Evolutionary conservation across 1,140 invertebrate genomes (phyloP).

Genomic region (Lepidurus arcticus): DNA sequence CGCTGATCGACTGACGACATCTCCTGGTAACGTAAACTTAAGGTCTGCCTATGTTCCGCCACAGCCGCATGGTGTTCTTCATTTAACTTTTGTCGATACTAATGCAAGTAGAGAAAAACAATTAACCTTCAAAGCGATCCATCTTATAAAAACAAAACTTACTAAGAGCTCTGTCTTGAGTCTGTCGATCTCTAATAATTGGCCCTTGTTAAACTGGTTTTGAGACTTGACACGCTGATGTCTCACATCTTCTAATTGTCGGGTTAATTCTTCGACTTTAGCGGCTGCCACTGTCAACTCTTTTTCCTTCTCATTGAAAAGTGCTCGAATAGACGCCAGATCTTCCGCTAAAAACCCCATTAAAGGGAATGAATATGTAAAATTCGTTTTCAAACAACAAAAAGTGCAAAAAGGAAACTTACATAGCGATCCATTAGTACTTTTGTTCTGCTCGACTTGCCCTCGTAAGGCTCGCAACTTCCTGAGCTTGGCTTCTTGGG

Average conservation of each 20-base stretch:
- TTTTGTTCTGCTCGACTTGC: constrained; percentile 84
- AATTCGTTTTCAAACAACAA: background rate
- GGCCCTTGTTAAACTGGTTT: background rate
- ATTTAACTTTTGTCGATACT: constrained; percentile 90
- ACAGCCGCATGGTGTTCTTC: constrained; percentile 86
- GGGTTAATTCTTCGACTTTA: constrained; percentile 89
- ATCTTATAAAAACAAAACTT: constrained; percentile 23
- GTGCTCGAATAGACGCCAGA: constrained; percentile 85
- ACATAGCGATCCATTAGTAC: constrained; percentile 86
- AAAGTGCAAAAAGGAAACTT: constrained; percentile 50
- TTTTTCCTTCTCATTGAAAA: constrained; percentile 97
- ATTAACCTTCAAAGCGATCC: background rate
- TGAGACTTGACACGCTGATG: constrained; percentile 25
- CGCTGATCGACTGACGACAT: constrained; percentile 83
- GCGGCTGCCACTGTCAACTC: constrained; percentile 88
- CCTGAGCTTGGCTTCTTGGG: constrained; percentile 86
- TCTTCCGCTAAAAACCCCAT: constrained; percentile 64
- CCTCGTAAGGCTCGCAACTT: constrained; percentile 81
- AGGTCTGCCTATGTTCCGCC: constrained; percentile 73
- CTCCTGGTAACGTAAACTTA: constrained; percentile 80
- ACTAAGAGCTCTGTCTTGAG: constrained; percentile 31
- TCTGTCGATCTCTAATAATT: constrained; percentile 27
- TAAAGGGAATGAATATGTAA: background rate
- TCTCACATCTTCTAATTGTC: constrained; percentile 65
- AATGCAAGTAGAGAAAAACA: constrained; percentile 46